Conservation (phyloP, 2,113 vertebrate genomes). For the Picathartes gymnocephalus region DNA sequence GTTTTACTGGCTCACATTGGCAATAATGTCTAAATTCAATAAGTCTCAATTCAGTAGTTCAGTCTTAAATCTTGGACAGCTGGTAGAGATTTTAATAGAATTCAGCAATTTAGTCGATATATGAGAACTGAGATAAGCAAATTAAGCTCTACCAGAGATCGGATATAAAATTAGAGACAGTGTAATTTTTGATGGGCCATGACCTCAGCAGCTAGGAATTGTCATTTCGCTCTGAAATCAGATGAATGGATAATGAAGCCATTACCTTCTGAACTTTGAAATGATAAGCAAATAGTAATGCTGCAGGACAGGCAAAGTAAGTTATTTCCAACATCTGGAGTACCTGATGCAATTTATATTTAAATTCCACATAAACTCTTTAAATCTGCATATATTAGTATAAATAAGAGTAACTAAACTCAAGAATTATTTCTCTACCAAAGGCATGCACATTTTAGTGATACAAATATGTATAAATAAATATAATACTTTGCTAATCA, state of each 20-base stretch:
- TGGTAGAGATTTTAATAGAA: conserved; percentile 57
- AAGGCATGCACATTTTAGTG: background rate
- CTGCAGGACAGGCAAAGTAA: conserved; percentile 3
- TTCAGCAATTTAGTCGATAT: conserved; percentile 27
- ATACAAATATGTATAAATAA: background rate
- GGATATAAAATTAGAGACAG: conserved; percentile 48
- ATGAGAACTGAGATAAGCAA: conserved; percentile 50
- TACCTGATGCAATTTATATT: background rate
- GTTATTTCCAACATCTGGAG: background rate
- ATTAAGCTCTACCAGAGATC: conserved; percentile 49
- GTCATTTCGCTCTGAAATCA: conserved; percentile 42
- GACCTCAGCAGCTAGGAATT: conserved; percentile 47
- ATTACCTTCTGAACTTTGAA: conserved; percentile 41
- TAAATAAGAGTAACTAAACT: background rate
- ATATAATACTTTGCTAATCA: background rate
- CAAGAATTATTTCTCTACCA: background rate
- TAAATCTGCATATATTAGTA: conserved; percentile 11
- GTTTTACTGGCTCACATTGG: background rate
- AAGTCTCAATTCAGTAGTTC: conserved; percentile 35
- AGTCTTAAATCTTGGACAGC: conserved; percentile 51
- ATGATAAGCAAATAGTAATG: conserved; percentile 31
- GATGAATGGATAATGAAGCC: conserved; percentile 47
- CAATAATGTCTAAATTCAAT: conserved; percentile 43
- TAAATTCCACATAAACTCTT: background rate
- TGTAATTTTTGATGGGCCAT: conserved; percentile 46